phyloP scores from a whole-genome alignment of 2,113 vertebrate genomes.

The Accipiter cooperii region DNA sequence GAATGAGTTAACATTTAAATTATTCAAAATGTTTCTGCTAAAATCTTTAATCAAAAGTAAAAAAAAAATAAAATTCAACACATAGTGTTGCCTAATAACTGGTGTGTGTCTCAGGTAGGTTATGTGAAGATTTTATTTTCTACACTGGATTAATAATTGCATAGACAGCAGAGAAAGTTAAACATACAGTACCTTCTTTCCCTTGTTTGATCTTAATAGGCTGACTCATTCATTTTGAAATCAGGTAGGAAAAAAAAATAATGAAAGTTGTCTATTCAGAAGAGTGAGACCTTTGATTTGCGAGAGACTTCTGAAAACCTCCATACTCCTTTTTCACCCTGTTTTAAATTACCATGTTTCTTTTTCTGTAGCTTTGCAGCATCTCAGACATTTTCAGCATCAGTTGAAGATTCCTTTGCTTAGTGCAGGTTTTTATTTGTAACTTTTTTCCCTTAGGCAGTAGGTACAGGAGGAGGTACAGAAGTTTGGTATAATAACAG shows the following conservation, averaged over 20 bases:
- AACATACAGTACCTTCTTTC: not conserved
- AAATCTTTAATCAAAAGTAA: not conserved
- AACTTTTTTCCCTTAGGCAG: not conserved
- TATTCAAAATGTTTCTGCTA: not conserved
- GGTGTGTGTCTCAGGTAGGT: not conserved
- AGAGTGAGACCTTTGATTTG: not conserved
- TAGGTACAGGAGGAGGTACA: not conserved
- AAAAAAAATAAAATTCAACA: not conserved
- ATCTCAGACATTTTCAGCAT: not conserved
- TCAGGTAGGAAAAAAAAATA: not conserved
- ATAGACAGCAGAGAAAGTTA: not conserved
- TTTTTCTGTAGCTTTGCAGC: not conserved
- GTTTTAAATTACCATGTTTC: not conserved
- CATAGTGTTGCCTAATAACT: not conserved
- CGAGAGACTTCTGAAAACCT: not conserved
- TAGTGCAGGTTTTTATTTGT: not conserved
- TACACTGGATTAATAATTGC: not conserved
- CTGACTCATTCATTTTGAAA: not conserved
- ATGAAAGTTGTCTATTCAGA: not conserved
- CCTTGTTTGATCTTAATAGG: not conserved
- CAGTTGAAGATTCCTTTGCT: not conserved
- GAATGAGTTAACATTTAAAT: not conserved
- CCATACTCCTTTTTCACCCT: not conserved
- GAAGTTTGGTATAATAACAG: not conserved
- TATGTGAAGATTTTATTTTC: not conserved